These are phyloP conservation scores for Xenopus borealis DNA, from an alignment of 2,113 vertebrate genomes.

Conservation along the genomic window DNA sequence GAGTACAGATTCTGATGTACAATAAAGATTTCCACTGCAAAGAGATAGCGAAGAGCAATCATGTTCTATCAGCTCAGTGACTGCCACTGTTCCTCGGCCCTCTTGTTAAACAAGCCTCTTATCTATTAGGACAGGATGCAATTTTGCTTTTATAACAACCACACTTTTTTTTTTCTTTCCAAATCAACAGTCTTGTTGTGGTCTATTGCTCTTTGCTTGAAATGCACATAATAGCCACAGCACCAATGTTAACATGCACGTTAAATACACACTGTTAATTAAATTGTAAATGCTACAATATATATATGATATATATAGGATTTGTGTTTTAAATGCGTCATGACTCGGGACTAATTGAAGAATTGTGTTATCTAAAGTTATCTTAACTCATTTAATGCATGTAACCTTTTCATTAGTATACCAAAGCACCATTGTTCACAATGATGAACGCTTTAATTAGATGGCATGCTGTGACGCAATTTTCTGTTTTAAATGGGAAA, in stretches of 20 bases:
- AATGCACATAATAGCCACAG: slow-evolving; percentile 2
- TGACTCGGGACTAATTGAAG: too few relatives aligned
- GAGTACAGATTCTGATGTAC: slow-evolving; percentile 1
- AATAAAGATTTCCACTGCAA: slow-evolving; percentile 17
- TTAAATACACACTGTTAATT: not conserved
- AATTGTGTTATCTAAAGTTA: too few relatives aligned
- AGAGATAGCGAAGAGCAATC: slow-evolving; percentile 1
- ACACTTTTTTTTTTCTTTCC: slow-evolving; percentile 19
- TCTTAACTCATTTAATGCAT: too few relatives aligned
- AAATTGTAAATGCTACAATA: too few relatives aligned
- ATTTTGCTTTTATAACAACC: slow-evolving; percentile 34
- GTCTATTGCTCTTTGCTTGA: not conserved
- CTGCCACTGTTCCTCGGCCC: slow-evolving; percentile 12
- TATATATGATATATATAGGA: too few relatives aligned
- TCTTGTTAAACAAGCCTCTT: slow-evolving; percentile 22
- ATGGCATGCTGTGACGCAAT: too few relatives aligned
- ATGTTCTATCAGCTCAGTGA: slow-evolving; percentile 8
- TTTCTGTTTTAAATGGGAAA: too few relatives aligned
- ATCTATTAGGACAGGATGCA: slow-evolving; percentile 39
- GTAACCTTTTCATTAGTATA: too few relatives aligned
- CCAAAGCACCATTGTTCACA: too few relatives aligned
- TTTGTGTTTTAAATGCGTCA: too few relatives aligned
- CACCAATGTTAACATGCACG: not conserved
- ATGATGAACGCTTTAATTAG: too few relatives aligned
- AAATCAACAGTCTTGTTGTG: not conserved